These are phyloP conservation scores for Collichthys lucidus DNA, from an alignment of 2,113 vertebrate species.

Conservation along the genomic window DNA sequence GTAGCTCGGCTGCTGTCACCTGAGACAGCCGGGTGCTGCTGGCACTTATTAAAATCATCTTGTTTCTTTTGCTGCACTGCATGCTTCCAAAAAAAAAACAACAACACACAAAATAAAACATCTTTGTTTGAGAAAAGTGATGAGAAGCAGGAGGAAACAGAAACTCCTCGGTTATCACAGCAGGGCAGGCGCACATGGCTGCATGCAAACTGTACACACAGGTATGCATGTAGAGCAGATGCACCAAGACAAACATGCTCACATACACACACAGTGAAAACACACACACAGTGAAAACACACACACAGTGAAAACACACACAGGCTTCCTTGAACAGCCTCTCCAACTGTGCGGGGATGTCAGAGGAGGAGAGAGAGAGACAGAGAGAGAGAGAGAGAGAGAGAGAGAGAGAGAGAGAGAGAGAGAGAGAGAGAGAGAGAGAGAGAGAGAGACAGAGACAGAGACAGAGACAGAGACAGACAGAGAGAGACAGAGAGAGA, in stretches of 20 bases:
- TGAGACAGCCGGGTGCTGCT: conserved; percentile 13
- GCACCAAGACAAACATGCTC: background rate
- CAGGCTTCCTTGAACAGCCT: conserved; percentile 58
- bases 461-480: too few species aligned
- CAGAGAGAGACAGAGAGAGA: conserved; percentile 10
- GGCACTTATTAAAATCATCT: background rate
- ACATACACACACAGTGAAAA: background rate
- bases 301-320: conserved; percentile 21
- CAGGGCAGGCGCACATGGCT: conserved; percentile 35
- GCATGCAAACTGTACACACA: conserved; percentile 4
- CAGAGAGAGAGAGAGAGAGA: background rate
- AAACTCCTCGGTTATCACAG: conserved; percentile 46
- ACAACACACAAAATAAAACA: conserved; percentile 4
- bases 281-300: background rate
- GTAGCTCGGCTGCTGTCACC: conserved; percentile 17
- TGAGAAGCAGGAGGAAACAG: conserved; percentile 23
- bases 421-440: conserved; percentile 38
- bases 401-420: conserved; percentile 30
- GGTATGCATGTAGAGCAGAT: background rate
- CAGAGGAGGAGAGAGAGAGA: conserved; percentile 52
- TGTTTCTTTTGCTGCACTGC: conserved; percentile 2
- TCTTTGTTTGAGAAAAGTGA: conserved; percentile 13
- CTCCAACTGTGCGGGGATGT: conserved; percentile 53
- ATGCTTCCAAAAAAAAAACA: background rate
- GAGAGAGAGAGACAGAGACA: background rate